Evolutionary conservation across 2,797 vertebrate genomes (phyloP), one percentile per base, ranked within the genome.

Genomic region (Ispidina lecontei): DNA sequence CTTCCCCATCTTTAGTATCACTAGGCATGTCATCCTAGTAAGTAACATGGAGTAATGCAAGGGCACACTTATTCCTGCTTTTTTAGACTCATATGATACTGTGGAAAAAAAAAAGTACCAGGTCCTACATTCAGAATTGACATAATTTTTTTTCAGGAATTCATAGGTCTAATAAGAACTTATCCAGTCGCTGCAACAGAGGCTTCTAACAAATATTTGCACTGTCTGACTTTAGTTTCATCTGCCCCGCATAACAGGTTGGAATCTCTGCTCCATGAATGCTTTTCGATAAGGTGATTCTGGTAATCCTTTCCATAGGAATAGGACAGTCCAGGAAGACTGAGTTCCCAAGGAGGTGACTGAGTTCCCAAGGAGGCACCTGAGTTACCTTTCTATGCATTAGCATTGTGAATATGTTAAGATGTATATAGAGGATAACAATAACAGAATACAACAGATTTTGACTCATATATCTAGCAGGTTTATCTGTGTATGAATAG

Each of bases 221-320:
- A 13, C 9, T 54, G 21, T 18, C 47, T 83, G 82, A 14, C 6
- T 28, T 14, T 3, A 83, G 69, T 62, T 73, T 37, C 37, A 19
- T 60, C 46, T 68, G 82, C 69, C 79, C 19, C 28, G n/a, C 4
- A 6, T 62, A 33, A 65, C 59, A 70, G 52, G 2, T 7, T 18
- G 43, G 23, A 33, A 55, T 47, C 35, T 1, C 1, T 54, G 11
- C 1, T 84, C 26, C 39, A 7, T 3, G 12, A 0, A 1, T 59
- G 71, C 35, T 63, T 70, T 73, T 73, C 47, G 35, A 33, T 12
- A 39, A 23, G 29, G 8, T 2, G 3, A 1, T 44, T 63, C 29
- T 2, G 3, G 54, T 43, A 31, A 29, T 44, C 54, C 37, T 10
- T 65, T 31, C 33, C 37, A 8, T 6, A 71, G 51, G 31, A 77